phyloP scores from a whole-genome alignment of 2,113 vertebrate species.

The Phrynosoma platyrhinos region DNA sequence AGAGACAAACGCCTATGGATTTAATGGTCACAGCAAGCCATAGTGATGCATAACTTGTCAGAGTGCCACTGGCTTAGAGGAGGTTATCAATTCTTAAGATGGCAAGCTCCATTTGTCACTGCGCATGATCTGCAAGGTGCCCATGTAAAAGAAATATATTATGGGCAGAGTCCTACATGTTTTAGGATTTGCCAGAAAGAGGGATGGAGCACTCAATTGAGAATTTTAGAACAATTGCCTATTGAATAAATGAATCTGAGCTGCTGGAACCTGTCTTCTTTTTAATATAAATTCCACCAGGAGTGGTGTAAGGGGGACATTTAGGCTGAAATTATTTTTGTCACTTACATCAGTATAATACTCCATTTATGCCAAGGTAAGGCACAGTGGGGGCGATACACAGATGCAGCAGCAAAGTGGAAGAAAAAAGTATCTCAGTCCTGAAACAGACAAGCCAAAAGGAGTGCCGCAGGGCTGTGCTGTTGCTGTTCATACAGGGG shows the following conservation, averaged over 20 bases:
- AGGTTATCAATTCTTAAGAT: conserved; percentile 38
- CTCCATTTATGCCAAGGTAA: too few species aligned
- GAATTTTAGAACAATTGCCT: neutral
- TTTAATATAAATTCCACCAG: neutral
- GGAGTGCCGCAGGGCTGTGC: too few species aligned
- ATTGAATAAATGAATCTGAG: neutral
- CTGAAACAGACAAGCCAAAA: too few species aligned
- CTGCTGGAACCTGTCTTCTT: neutral
- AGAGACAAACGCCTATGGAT: conserved; percentile 42
- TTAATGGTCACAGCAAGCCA: conserved; percentile 42
- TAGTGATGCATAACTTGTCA: conserved; percentile 57
- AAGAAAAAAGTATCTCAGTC: neutral
- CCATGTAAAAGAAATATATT: conserved; percentile 44
- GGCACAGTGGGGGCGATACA: neutral
- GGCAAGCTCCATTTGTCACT: conserved; percentile 62
- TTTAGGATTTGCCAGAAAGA: conserved; percentile 45
- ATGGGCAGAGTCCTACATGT: conserved; percentile 17
- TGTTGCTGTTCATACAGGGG: too few species aligned
- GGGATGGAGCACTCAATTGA: conserved; percentile 21
- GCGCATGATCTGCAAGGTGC: conserved; percentile 23
- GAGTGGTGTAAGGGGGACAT: neutral
- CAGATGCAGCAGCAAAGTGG: too few species aligned
- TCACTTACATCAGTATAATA: too few species aligned
- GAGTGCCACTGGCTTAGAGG: conserved; percentile 38
- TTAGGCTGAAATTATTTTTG: too few species aligned